Base-by-base conservation (phyloP, 1,140 invertebrate genomes). In the Lepidurus packardi region DNA sequence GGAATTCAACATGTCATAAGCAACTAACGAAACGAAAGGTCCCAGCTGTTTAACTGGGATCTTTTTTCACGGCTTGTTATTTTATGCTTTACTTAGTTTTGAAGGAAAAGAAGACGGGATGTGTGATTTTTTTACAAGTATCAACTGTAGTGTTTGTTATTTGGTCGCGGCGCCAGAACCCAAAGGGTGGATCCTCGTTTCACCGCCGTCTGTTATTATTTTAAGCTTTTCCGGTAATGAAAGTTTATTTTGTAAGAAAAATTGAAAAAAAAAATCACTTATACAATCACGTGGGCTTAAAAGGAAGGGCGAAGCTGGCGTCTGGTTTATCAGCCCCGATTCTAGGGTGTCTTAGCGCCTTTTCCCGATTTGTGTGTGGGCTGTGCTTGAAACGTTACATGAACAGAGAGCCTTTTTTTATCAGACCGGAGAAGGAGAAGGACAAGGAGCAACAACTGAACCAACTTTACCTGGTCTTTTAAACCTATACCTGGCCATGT, bases 351-450 rank as follows among this genome's bases (percentile, higher is more conserved):
- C 53, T 65, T 65, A 65, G 53, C 53, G 53, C 7, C 53, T 65
- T 65, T 65, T 65, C 45, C 45, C 45, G 45, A 47, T 47, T 47
- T 16, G 10, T 47, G n/a, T 65, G 53, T 65, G 53, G 53, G 53
- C 53, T 65, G 34, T 4, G 34, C 34, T 21, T 65, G 16, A 65
- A 65, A 65, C 6, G 53, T 65, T 65, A 65, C 53, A 21, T 65
- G 53, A 47, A 47, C 45, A 47, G 16, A 47, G 45, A 13, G 16
- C 34, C 4, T 34, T n/a, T 65, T 65, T 47, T 65, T 65, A 65
- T 65, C 53, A 65, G 53, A 65, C 53, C 53, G 53, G 53, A 13
- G 9, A 65, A 16, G 53, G 53, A 65, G 16, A 4, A 21, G 53
- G 53, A 16, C 21, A 65, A 65, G 16, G 21, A 65, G 53, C n/a